Evolutionary conservation across 2,888 invertebrate genomes (phyloP), one percentile per base, ranked within the genome.

Genomic region (Cacoxenus indagator): DNA sequence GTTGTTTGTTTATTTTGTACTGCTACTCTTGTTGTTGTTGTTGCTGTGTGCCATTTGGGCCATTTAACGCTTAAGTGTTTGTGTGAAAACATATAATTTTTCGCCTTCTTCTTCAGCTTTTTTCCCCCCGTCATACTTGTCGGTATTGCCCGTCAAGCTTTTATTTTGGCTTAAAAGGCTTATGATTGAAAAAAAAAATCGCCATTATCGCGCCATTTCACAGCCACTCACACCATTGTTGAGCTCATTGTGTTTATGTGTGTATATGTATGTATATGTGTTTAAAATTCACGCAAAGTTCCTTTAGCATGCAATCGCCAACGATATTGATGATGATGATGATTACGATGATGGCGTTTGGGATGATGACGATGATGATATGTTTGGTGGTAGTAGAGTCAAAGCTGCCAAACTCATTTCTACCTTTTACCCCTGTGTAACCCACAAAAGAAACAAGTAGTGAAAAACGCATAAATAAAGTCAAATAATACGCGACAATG

Each of bases 401-500:
- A n/a, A 55, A 37, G 54, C 11, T 43, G 43, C 5, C 27, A 27
- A 27, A 19, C 37, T 43, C 37, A 45, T 19, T 55, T n/a, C n/a
- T 31, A 37, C 4, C 14, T 37, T 37, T 14, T 37, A 5, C 2
- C 37, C 9, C 81, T 82, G 80, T 83, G 74, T 81, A 80, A 83
- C 80, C 76, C 69, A 51, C 69, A 72, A 77, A 72, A 71, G 77
- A 83, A 80, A 82, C 81, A 78, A 83, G 82, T 80, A 83, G 81
- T 80, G 84, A 68, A 83, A 83, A 83, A 82, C 84, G 81, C 80
- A 80, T 83, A 80, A 80, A 80, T 80, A 80, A 80, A 84, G 82
- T 82, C 82, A 80, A 80, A 80, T 80, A 80, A 80, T 80, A 80
- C 73, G 82, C 80, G 80, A 80, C 80, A 80, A 80, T 80, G 80